Evolutionary conservation across 2,888 invertebrate species (phyloP), one percentile per base, ranked within the genome.

Genomic region (Harmothoe impar): DNA sequence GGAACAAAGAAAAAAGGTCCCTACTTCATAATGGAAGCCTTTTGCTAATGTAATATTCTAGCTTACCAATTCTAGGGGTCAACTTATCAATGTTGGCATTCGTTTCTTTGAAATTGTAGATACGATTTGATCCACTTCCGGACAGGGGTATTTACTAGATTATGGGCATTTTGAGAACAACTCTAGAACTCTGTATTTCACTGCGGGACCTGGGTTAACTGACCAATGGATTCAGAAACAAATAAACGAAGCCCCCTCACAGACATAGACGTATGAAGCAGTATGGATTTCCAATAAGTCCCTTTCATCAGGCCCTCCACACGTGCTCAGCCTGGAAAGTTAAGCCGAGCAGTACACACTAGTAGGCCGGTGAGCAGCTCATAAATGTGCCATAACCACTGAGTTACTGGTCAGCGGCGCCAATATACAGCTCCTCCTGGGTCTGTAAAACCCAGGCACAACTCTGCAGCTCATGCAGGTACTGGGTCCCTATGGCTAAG

Each of bases 241-340:
- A 62, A 62, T 62, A 62, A 62, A 62, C 7, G 12, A 43, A 10
- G 20, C 3, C 62, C 3, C 20, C n/a, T 62, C 62, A 62, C 54
- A 52, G 12, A 52, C 17, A 52, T 62, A 62, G n/a, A n/a, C 20
- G 62, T 43, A 20, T 62, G 62, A 62, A 62, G 3, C 23, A 1
- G 62, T 62, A 20, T 62, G 62, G 62, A 62, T 62, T 62, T 62
- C 62, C 62, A 62, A 62, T 62, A 62, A 62, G 62, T n/a, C 62
- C 20, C 23, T n/a, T 20, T n/a, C n/a, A n/a, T 20, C 62, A 62
- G 3, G 3, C 23, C 62, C n/a, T 62, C 62, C 62, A n/a, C 3
- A 20, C 20, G 62, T 62, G 23, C 62, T n/a, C 23, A n/a, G 31
- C 25, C 29, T 72, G 31, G 0, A 29, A 25, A 15, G 15, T 15